A percentile compares a stretch with the other conserved stretches of the same genome.
Conservation (phyloP, 2,888 invertebrate genomes). For the Rhogogaster chlorosoma region DNA sequence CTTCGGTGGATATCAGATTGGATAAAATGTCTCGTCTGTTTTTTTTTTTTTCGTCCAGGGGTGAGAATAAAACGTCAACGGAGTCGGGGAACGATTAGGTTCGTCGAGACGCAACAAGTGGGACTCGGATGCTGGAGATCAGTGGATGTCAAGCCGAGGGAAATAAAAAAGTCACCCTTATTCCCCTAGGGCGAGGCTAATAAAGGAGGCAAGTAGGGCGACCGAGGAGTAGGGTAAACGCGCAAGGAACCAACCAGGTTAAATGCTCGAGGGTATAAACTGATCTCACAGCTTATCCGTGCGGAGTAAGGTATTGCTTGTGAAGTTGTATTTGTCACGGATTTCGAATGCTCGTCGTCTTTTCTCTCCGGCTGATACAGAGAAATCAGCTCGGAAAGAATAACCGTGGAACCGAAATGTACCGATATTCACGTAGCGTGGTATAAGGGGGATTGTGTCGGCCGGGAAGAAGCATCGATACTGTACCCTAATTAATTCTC, state of each 20-base stretch:
- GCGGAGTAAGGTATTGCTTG: background rate
- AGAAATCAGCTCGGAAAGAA: background rate
- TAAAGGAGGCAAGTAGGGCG: constrained; percentile 61
- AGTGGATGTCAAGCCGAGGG: constrained; percentile 74
- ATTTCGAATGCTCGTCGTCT: constrained; percentile 49
- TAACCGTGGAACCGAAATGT: constrained; percentile 69
- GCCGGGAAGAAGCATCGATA: constrained; percentile 21
- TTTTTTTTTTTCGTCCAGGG: background rate
- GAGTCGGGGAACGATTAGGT: constrained; percentile 25
- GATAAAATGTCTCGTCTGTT: constrained; percentile 1
- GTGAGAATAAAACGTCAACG: constrained; percentile 20
- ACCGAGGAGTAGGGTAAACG: constrained; percentile 61
- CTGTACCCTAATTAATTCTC: constrained; percentile 38
- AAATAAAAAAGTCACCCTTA: constrained; percentile 76
- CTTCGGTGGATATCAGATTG: constrained; percentile 5
- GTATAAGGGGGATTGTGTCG: background rate
- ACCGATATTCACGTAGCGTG: background rate
- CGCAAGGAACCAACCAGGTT: constrained; percentile 57
- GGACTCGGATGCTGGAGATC: constrained; percentile 63
- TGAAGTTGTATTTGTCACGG: constrained; percentile 58
- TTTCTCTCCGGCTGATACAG: background rate
- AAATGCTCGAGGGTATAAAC: constrained; percentile 61
- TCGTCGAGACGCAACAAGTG: constrained; percentile 69
- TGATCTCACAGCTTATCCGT: constrained; percentile 55
- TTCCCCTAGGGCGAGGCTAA: constrained; percentile 56